These are phyloP conservation scores for Eubasilissa regina DNA, from an alignment of 1,140 invertebrate species.

Conservation along the genomic window DNA sequence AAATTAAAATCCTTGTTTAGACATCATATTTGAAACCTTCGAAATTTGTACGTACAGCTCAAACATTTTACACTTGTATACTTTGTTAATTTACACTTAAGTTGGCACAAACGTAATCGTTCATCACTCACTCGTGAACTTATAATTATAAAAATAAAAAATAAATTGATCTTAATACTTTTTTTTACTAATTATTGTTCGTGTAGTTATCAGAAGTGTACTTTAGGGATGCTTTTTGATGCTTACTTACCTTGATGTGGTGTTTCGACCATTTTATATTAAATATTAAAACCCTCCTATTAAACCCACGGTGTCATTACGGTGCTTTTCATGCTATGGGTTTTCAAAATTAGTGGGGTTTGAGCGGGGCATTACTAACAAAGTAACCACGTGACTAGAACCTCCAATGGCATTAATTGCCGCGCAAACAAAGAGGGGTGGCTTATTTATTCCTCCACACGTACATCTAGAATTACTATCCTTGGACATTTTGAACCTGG, in stretches of 20 bases:
- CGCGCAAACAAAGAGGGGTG: conserved; percentile 55
- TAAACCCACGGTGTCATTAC: conserved; percentile 36
- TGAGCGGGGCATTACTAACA: conserved; percentile 52
- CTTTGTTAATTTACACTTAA: too few relatives aligned
- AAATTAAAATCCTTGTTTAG: too few relatives aligned
- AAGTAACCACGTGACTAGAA: conserved; percentile 59
- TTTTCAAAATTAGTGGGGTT: conserved; percentile 23
- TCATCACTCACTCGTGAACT: too few relatives aligned
- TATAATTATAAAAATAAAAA: too few relatives aligned
- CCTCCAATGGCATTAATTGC: conserved; percentile 58
- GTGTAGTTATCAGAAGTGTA: too few relatives aligned
- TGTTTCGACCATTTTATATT: conserved; percentile 1
- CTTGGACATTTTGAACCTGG: background rate
- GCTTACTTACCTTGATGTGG: background rate
- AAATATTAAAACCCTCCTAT: conserved; percentile 23
- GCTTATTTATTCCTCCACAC: conserved; percentile 53
- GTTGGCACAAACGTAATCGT: too few relatives aligned
- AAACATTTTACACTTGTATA: too few relatives aligned
- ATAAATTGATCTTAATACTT: too few relatives aligned
- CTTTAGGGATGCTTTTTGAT: too few relatives aligned
- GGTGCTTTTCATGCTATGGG: background rate
- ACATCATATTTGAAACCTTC: too few relatives aligned
- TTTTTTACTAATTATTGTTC: too few relatives aligned
- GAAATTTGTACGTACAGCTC: too few relatives aligned
- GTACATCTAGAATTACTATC: conserved; percentile 43